phyloP scores from a whole-genome alignment of 2,888 invertebrate genomes.

The Caenorhabditis sp. region DNA sequence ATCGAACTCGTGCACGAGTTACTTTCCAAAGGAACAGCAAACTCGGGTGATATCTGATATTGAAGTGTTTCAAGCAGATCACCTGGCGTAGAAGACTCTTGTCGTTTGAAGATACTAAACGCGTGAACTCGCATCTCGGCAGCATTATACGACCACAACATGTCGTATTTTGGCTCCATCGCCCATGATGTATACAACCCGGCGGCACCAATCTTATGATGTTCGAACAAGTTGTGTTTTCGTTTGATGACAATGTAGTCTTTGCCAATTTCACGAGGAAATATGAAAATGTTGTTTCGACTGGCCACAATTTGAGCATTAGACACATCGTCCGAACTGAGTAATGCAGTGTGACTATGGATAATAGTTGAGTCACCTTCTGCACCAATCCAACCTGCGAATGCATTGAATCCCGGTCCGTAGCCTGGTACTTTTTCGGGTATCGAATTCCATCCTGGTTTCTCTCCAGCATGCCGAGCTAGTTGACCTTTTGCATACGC shows the following conservation, averaged over 20 bases:
- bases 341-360: slow-evolving; percentile 58
- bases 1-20: slow-evolving; percentile 27
- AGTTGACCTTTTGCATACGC: slow-evolving; percentile 77
- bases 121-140: slow-evolving; percentile 56
- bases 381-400: slow-evolving; percentile 89
- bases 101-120: slow-evolving; percentile 33
- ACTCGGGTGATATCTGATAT: slow-evolving; percentile 51
- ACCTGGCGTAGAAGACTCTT: background rate
- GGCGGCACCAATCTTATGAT: slow-evolving; percentile 49
- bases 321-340: slow-evolving; percentile 56
- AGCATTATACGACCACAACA: slow-evolving; percentile 84
- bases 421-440: slow-evolving; percentile 83
- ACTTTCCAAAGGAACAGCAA: slow-evolving; percentile 49
- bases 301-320: slow-evolving; percentile 57
- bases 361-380: slow-evolving; percentile 93
- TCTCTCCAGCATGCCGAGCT: slow-evolving; percentile 35
- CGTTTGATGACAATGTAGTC: slow-evolving; percentile 56
- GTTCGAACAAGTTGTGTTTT: slow-evolving; percentile 46
- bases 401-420: slow-evolving; percentile 84
- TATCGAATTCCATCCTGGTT: slow-evolving; percentile 74
- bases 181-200: slow-evolving; percentile 56
- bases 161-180: slow-evolving; percentile 89
- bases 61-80: slow-evolving; percentile 36
- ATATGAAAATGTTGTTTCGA: slow-evolving; percentile 56
- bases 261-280: slow-evolving; percentile 57